Base-by-base conservation (phyloP, 2,888 invertebrate genomes). In the Notodonta ziczac region DNA sequence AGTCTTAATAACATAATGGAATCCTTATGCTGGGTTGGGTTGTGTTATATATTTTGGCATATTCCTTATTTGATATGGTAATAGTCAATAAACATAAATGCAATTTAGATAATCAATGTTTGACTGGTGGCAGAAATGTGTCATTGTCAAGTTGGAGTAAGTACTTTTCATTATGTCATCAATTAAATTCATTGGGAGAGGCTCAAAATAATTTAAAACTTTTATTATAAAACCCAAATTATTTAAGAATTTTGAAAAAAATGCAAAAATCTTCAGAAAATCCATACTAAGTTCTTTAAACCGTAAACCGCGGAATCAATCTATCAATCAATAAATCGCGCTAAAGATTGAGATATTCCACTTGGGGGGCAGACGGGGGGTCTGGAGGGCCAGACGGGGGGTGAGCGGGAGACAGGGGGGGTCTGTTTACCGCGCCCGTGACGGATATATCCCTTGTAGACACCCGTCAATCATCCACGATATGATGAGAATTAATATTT, bases 401-500 rank as follows among this genome's bases (percentile, higher is more conserved):
- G 69, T 6, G 58, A 63, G 14, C 50, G 63, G 68, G 71, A 63
- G 62, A 70, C 60, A 60, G 64, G 65, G 67, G 70, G 78, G 82
- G 82, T 79, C 81, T 87, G 84, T 86, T 87, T 88, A 88, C 86
- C 85, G 84, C 83, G 77, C 81, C 85, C 86, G 85, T 91, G 92
- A 93, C 91, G 91, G 90, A 93, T 92, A 90, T 89, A 90, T 91
- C 88, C 91, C 84, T 85, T 87, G 90, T 83, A 90, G 91, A 91
- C 91, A 89, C 83, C 88, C 90, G 93, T 83, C 83, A 80, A 82
- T 83, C 83, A 82, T 74, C 60, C 77, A 70, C 74, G 83, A 81
- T 91, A 91, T 92, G 92, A 93, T 91, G 93, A 87, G 90, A 88
- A 91, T 88, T 90, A 89, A 89, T 90, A 90, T 90, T 90, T 89